Conservation (phyloP, 1,140 invertebrate species). For the Drosophila lacertosa region DNA sequence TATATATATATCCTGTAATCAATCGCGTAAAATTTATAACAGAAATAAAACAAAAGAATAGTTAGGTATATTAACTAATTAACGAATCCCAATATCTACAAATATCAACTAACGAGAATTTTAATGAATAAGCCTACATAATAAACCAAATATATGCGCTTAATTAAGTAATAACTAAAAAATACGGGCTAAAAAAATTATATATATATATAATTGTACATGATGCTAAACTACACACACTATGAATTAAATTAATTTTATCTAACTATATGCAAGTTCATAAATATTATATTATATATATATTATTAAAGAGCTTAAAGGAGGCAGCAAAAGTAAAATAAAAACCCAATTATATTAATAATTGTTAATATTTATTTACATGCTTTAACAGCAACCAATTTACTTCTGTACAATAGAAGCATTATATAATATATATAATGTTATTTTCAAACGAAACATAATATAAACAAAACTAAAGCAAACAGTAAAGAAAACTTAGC, state of each 20-base stretch:
- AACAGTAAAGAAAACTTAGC: background rate
- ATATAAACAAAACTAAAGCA: conserved; percentile 5
- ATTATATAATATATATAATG: conserved; percentile 47
- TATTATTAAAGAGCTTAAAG: conserved; percentile 72
- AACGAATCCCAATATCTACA: conserved; percentile 61
- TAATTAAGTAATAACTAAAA: conserved; percentile 27
- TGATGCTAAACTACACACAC: conserved; percentile 16
- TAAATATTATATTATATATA: conserved; percentile 59
- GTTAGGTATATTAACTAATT: conserved; percentile 76
- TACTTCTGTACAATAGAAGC: conserved; percentile 37
- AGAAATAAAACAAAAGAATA: conserved; percentile 36
- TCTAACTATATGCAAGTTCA: conserved; percentile 40
- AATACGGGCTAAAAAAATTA: conserved; percentile 26
- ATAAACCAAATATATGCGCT: conserved; percentile 46
- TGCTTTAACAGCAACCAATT: conserved; percentile 45
- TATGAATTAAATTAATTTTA: conserved; percentile 41
- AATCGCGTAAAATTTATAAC: conserved; percentile 21
- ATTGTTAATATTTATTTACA: conserved; percentile 64
- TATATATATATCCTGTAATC: conserved; percentile 12
- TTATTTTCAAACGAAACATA: conserved; percentile 46
- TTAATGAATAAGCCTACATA: conserved; percentile 53
- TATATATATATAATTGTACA: conserved; percentile 17
- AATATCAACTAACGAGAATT: conserved; percentile 67
- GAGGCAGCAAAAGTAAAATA: conserved; percentile 41
- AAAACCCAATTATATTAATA: conserved; percentile 41